phyloP scores from a whole-genome alignment of 1,140 invertebrate genomes.

The Dinothrombium tinctorium region DNA sequence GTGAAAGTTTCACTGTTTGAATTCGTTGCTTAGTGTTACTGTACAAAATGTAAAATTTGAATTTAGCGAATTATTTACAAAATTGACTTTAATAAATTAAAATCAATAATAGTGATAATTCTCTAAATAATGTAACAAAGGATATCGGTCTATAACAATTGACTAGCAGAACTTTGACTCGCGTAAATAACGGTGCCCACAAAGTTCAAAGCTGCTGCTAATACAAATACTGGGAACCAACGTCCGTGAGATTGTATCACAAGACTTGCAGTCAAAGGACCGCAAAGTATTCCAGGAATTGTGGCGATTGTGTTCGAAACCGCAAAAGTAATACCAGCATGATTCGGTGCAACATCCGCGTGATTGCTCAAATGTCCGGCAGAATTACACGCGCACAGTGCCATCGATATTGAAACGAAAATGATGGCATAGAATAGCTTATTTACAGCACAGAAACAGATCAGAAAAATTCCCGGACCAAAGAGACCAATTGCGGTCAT shows the following conservation, averaged over 20 bases:
- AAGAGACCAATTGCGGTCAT: constrained; percentile 53
- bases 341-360: constrained; percentile 50
- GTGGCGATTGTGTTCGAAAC: constrained; percentile 54
- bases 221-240: constrained; percentile 49
- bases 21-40: background rate
- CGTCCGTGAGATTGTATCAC: constrained; percentile 42
- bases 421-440: constrained; percentile 42
- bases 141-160: too few relatives aligned
- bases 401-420: constrained; percentile 50
- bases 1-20: constrained; percentile 84
- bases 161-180: constrained; percentile 44
- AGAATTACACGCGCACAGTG: constrained; percentile 48
- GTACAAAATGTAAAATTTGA: too few relatives aligned
- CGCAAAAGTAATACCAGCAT: constrained; percentile 52
- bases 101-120: too few relatives aligned
- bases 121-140: too few relatives aligned
- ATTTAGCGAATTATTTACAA: too few relatives aligned
- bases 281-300: constrained; percentile 48
- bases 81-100: too few relatives aligned
- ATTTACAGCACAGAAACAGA: constrained; percentile 45
- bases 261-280: constrained; percentile 48
- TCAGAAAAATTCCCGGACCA: constrained; percentile 42
- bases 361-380: constrained; percentile 55
- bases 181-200: constrained; percentile 49
- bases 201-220: constrained; percentile 46